Evolutionary conservation across 2,797 vertebrate species (phyloP), one percentile per base, ranked within the genome.

Genomic region (Enteromius viviparus): DNA sequence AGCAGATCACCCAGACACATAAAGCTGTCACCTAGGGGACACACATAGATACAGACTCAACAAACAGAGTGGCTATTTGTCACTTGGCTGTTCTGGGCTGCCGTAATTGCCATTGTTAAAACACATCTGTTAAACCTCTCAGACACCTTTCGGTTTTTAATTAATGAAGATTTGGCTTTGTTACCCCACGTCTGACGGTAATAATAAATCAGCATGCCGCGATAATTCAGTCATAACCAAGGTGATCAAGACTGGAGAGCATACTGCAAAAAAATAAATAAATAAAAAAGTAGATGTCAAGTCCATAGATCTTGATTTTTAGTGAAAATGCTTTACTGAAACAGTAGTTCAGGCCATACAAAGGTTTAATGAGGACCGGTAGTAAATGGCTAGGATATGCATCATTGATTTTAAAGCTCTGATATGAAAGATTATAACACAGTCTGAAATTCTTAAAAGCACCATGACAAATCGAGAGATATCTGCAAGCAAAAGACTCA

Each of bases 1-100:
- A 69, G 42, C 81, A 70, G 65, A 60, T 83, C 81, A 58, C 37
- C 72, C 74, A 71, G 75, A 77, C 75, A 69, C 29, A 83, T 78
- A 83, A 70, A 83, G 40, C 81, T 49, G 75, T 83, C 81, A 77
- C 81, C 81, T 70, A 83, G 81, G 81, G 81, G 75, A 83, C 53
- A 70, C 64, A 37, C 72, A 49, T 15, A 49, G 37, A 83, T 42
- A 76, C 72, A 49, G 76, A 66, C 65, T 77, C 64, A 55, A 49
- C 74, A 70, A 78, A 83, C 60, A 82, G 75, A 83, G 29, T 60
- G 65, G 53, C 53, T 51, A 83, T 83, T 83, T 62, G 75, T 83
- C 81, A 77, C 75, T 49, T 60, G 81, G 81, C 66, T 26, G 51
- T 77, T 77, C 12, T 8, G 65, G 4, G 64, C 51, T 60, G 40